Conservation (phyloP, 2,888 invertebrate genomes). For the Ernsta delagoae region DNA sequence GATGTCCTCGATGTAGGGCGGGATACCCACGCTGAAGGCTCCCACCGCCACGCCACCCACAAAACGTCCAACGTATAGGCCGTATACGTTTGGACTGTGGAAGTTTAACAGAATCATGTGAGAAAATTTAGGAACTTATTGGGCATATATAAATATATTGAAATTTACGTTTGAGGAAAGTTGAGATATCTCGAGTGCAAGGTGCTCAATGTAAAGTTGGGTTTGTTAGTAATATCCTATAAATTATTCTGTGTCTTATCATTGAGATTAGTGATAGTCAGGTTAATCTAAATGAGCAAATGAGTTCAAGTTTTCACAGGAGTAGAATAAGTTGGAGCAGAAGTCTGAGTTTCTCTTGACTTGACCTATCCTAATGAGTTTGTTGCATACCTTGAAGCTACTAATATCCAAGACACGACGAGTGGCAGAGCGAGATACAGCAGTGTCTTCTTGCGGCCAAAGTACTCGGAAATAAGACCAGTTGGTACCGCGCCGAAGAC, state of each 20-base stretch:
- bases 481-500: slow-evolving; percentile 83
- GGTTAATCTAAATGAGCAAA: too few relatives aligned
- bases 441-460: slow-evolving; percentile 83
- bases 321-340: too few relatives aligned
- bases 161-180: too few relatives aligned
- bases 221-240: too few relatives aligned
- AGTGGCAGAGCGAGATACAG: slow-evolving; percentile 81
- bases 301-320: too few relatives aligned
- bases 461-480: slow-evolving; percentile 79
- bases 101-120: not conserved
- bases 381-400: slow-evolving; percentile 85
- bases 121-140: not conserved
- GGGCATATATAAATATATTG: too few relatives aligned
- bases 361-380: too few relatives aligned
- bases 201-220: too few relatives aligned
- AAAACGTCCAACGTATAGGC: slow-evolving; percentile 82
- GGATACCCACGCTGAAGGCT: slow-evolving; percentile 86
- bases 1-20: slow-evolving; percentile 88
- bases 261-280: too few relatives aligned
- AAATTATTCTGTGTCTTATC: too few relatives aligned
- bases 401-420: slow-evolving; percentile 82
- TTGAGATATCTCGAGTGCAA: too few relatives aligned
- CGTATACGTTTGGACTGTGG: slow-evolving; percentile 75
- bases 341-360: too few relatives aligned
- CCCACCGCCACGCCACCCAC: slow-evolving; percentile 87